Evolutionary conservation across 2,888 invertebrate genomes (phyloP).

Genomic region (Hyalella azteca): DNA sequence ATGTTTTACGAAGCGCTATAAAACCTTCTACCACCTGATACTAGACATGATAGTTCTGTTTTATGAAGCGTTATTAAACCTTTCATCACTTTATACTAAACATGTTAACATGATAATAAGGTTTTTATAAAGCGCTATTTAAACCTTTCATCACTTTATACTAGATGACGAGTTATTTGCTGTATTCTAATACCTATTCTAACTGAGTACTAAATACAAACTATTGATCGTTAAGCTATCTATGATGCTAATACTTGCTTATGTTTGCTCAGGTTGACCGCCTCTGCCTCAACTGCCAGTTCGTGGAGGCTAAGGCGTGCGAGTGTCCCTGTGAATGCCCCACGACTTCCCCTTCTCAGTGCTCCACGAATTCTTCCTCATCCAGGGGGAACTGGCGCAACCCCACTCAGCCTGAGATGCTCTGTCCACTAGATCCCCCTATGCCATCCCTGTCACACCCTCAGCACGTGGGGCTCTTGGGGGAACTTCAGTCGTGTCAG

Average conservation of each 20-base stretch:
- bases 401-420: neutral
- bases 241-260: neutral
- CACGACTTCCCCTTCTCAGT: conserved; percentile 63
- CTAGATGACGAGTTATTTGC: too few relatives aligned
- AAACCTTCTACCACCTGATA: too few relatives aligned
- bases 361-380: neutral
- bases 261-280: conserved; percentile 71
- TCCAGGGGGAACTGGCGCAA: neutral
- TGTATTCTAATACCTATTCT: too few relatives aligned
- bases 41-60: too few relatives aligned
- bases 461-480: conserved; percentile 43
- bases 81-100: too few relatives aligned
- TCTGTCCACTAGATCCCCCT: neutral
- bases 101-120: too few relatives aligned
- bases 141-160: too few relatives aligned
- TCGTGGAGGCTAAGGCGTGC: conserved; percentile 93
- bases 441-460: conserved; percentile 1
- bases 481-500: conserved; percentile 49
- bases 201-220: too few relatives aligned
- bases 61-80: too few relatives aligned
- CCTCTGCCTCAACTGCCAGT: conserved; percentile 86
- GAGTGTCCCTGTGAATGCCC: conserved; percentile 94
- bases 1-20: too few relatives aligned
- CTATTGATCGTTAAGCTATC: too few relatives aligned
- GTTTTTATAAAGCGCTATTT: too few relatives aligned